Percentiles rank a stretch among this genome's conserved stretches.
Evolutionary conservation across 2,113 vertebrate species (phyloP).

Genomic region (Gymnobelideus leadbeateri): DNA sequence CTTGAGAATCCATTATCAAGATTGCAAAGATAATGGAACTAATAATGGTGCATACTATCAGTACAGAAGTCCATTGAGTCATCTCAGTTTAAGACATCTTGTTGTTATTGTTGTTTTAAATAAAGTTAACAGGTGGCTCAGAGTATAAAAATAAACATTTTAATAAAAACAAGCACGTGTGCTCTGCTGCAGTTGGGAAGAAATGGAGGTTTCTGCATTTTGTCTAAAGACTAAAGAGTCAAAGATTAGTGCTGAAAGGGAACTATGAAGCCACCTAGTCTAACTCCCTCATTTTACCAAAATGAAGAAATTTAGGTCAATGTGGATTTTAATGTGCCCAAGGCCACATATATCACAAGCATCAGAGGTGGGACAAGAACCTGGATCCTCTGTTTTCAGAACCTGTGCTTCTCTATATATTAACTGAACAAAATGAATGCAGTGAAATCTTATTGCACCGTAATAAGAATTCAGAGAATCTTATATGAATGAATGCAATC

Average conservation of each 20-base stretch:
- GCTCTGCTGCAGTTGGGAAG: background rate
- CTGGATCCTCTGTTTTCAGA: background rate
- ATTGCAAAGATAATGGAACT: slow-evolving; percentile 21
- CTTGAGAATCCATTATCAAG: slow-evolving; percentile 48
- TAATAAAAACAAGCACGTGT: background rate
- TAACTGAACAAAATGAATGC: background rate
- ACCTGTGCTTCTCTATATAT: background rate
- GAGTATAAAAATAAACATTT: slow-evolving; percentile 38
- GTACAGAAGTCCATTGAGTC: background rate
- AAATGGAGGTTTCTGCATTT: background rate
- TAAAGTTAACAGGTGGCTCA: background rate
- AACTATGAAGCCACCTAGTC: background rate
- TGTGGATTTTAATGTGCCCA: background rate
- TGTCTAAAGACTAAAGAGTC: background rate
- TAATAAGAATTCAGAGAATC: background rate
- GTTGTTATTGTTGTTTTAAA: background rate
- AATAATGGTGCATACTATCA: slow-evolving; percentile 13
- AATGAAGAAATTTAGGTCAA: background rate
- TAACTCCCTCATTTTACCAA: background rate
- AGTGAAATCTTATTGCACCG: background rate
- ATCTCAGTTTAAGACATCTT: slow-evolving; percentile 25
- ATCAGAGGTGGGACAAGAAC: background rate
- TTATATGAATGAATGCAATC: background rate
- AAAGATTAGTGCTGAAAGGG: background rate
- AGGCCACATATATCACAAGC: background rate